Percentiles rank a stretch among this genome's conserved stretches.
Conservation (phyloP, 1,140 invertebrate genomes). For the Papilio polyxenes region DNA sequence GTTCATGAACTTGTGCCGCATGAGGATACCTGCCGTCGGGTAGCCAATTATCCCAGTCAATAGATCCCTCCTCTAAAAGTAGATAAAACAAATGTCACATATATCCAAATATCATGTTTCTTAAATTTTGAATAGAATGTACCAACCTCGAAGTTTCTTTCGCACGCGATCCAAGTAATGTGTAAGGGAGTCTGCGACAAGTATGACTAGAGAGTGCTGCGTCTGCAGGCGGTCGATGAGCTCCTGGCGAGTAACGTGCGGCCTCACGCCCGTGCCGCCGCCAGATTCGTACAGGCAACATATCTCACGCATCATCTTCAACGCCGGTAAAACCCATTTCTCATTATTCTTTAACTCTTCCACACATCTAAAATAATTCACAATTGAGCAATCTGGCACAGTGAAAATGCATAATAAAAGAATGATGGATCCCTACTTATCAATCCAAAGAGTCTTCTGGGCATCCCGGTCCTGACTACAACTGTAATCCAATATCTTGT, state of each 20-base stretch:
- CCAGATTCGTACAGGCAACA: constrained; percentile 95
- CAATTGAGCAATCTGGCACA: constrained; percentile 12
- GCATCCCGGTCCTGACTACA: constrained; percentile 97
- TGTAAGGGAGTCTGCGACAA: constrained; percentile 96
- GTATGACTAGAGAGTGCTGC: constrained; percentile 95
- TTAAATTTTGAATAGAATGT: neutral
- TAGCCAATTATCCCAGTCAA: constrained; percentile 91
- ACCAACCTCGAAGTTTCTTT: constrained; percentile 65
- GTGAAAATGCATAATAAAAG: neutral
- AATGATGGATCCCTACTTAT: constrained; percentile 82
- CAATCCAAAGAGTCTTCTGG: constrained; percentile 97
- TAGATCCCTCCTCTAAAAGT: constrained; percentile 83
- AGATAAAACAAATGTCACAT: constrained; percentile 34
- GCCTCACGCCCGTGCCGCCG: constrained; percentile 83
- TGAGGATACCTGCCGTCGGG: constrained; percentile 96
- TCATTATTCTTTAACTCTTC: constrained; percentile 95
- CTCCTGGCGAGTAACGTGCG: constrained; percentile 81
- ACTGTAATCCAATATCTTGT: constrained; percentile 99
- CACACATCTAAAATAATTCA: constrained; percentile 84
- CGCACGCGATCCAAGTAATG: constrained; percentile 95
- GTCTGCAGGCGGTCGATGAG: constrained; percentile 96
- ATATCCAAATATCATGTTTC: neutral
- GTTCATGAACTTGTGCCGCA: constrained; percentile 94
- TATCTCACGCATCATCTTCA: constrained; percentile 98
- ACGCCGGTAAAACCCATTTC: constrained; percentile 95